These are phyloP conservation scores for Phaedon cochleariae DNA, from an alignment of 2,888 invertebrate genomes.

Conservation along the genomic window DNA sequence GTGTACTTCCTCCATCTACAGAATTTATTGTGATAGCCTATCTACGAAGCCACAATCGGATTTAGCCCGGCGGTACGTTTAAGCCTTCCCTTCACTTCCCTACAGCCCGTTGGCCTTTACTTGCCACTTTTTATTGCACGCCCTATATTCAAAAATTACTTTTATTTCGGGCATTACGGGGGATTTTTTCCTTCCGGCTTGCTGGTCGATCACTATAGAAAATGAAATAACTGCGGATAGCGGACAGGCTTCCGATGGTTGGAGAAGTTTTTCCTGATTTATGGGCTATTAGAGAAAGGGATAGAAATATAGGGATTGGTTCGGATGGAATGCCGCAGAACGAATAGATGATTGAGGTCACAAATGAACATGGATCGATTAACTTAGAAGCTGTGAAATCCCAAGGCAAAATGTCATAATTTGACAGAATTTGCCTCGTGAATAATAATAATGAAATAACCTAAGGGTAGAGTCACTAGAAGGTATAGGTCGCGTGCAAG, in stretches of 20 bases:
- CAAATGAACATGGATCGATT: too few relatives aligned
- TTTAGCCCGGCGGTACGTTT: constrained; percentile 47
- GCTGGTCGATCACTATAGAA: constrained; percentile 43
- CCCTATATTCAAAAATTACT: constrained; percentile 51
- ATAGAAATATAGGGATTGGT: background rate
- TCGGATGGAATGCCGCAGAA: background rate
- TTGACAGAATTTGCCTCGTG: too few relatives aligned
- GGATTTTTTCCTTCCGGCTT: constrained; percentile 36
- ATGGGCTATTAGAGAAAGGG: background rate
- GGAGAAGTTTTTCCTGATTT: constrained; percentile 24
- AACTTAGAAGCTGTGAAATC: too few relatives aligned
- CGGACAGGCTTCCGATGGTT: constrained; percentile 16
- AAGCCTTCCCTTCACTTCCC: background rate
- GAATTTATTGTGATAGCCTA: constrained; percentile 60
- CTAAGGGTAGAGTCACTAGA: too few relatives aligned
- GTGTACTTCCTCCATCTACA: constrained; percentile 52
- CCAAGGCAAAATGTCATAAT: too few relatives aligned
- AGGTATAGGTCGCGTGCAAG: too few relatives aligned
- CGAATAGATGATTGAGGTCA: too few relatives aligned
- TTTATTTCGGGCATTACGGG: constrained; percentile 45
- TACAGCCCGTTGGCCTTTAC: constrained; percentile 36
- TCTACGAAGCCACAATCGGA: constrained; percentile 59
- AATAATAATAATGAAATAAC: too few relatives aligned
- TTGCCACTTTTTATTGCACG: constrained; percentile 51
- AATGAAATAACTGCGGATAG: constrained; percentile 45